Evolutionary conservation across 2,888 invertebrate species (phyloP).

Genomic region (Cecidostiba fungosa): DNA sequence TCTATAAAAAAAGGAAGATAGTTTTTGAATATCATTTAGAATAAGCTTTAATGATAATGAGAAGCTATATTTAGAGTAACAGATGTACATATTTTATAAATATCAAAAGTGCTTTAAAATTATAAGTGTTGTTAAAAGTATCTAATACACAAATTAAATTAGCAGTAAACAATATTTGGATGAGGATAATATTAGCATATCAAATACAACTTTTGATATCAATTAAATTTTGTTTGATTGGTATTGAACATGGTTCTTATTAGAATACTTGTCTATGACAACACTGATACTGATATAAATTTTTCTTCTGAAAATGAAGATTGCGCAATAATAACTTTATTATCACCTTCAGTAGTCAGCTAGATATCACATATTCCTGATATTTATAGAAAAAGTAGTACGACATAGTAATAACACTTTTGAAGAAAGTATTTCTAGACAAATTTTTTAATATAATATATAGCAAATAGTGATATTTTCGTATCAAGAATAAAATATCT

Average conservation of each 20-base stretch:
- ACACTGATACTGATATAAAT: conserved; percentile 36
- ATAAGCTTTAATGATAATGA: not conserved
- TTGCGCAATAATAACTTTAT: conserved; percentile 45
- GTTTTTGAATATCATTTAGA: not conserved
- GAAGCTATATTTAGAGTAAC: conserved; percentile 13
- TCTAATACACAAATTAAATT: not conserved
- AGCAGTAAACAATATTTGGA: not conserved
- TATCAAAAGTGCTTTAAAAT: conserved; percentile 49
- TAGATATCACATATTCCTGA: conserved; percentile 22
- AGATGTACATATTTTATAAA: conserved; percentile 49
- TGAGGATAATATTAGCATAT: conserved; percentile 15
- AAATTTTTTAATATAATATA: not conserved
- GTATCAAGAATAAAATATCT: not conserved
- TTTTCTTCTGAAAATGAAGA: conserved; percentile 11
- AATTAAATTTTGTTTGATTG: not conserved
- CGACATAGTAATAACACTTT: not conserved
- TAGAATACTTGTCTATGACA: conserved; percentile 11
- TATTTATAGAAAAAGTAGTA: not conserved
- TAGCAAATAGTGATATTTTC: conserved; percentile 26
- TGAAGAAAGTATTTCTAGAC: conserved; percentile 5
- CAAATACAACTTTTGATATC: not conserved
- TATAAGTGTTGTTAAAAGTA: conserved; percentile 25
- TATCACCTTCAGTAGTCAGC: conserved; percentile 13
- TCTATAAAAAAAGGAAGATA: not conserved
- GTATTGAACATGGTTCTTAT: not conserved